Percentiles rank a stretch among this genome's conserved stretches.
phyloP scores from a whole-genome alignment of 2,888 invertebrate species.

The Hemithea aestivaria region DNA sequence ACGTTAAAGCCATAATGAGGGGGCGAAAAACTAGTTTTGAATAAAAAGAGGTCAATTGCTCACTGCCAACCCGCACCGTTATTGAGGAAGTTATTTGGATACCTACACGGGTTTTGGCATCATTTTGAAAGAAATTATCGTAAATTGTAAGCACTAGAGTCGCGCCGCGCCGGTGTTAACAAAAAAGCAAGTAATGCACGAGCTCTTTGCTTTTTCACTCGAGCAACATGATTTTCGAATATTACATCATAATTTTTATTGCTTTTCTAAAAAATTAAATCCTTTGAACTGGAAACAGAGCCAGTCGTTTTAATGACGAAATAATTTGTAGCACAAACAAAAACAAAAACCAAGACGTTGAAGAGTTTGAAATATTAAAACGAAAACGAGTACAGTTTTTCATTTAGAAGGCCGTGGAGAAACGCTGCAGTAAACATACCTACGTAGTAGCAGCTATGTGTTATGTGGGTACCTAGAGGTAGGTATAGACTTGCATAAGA shows the following conservation, averaged over 20 bases:
- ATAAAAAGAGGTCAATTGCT: constrained; percentile 27
- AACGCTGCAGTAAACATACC: constrained; percentile 9
- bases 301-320: constrained; percentile 22
- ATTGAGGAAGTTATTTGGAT: constrained; percentile 18
- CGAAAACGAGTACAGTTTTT: constrained; percentile 29
- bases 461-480: too few species aligned
- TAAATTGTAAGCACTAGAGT: constrained; percentile 9
- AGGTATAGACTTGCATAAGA: constrained; percentile 9
- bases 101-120: constrained; percentile 9
- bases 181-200: constrained; percentile 8
- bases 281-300: constrained; percentile 13
- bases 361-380: constrained; percentile 30
- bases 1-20: constrained; percentile 25
- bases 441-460: constrained; percentile 9
- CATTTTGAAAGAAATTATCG: constrained; percentile 10
- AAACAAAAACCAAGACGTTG: constrained; percentile 17
- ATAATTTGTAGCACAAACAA: constrained; percentile 20
- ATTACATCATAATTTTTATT: constrained; percentile 4
- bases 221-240: background rate
- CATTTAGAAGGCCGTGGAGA: constrained; percentile 22
- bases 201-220: constrained; percentile 2
- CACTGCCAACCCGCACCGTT: constrained; percentile 14
- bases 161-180: constrained; percentile 8
- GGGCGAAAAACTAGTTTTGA: constrained; percentile 24
- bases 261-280: constrained; percentile 5